Evolutionary conservation across 2,888 invertebrate species (phyloP), one percentile per base, ranked within the genome.

Genomic region (Chrysina gloriosa): DNA sequence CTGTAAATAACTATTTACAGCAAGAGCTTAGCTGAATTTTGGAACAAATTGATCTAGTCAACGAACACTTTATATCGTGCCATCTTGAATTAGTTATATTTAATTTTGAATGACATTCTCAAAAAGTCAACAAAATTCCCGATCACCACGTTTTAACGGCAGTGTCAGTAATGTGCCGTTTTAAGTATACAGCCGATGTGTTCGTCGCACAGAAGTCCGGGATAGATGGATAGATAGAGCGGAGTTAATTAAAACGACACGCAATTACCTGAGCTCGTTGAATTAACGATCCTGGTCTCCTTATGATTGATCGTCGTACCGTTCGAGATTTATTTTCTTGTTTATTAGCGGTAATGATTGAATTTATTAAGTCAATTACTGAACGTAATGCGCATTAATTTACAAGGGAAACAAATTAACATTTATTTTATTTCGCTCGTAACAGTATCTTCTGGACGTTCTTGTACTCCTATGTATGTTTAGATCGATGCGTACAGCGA

Each of bases 321-420:
- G 54, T 56, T 48, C 27, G n/a, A 70, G 71, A 73, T 71, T 73
- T 73, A 73, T 73, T 67, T 67, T 66, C 69, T 69, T 69, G 73
- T 71, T 73, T 71, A 71, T 71, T 69, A 70, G 58, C 65, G 52
- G 70, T 71, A 72, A 70, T 72, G 69, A 70, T 67, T 68, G 69
- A 71, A 71, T 68, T 69, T 69, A 71, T 71, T 71, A 71, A 69
- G 66, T 69, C 71, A 65, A 69, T 71, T 69, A 69, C 68, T 45
- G 48, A 54, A 63, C 42, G 50, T 52, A 54, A 65, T 61, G 69
- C 29, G 25, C 68, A 71, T 71, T 69, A 69, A 71, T 71, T 69
- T 71, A 71, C 71, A 71, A 69, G 71, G 66, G 69, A 71, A 68
- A 66, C 69, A 66, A 69, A 71, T 71, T 71, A 71, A 69, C 69